These are phyloP conservation scores for Litoditis marina DNA, from an alignment of 2,888 invertebrate genomes.

Conservation along the genomic window DNA sequence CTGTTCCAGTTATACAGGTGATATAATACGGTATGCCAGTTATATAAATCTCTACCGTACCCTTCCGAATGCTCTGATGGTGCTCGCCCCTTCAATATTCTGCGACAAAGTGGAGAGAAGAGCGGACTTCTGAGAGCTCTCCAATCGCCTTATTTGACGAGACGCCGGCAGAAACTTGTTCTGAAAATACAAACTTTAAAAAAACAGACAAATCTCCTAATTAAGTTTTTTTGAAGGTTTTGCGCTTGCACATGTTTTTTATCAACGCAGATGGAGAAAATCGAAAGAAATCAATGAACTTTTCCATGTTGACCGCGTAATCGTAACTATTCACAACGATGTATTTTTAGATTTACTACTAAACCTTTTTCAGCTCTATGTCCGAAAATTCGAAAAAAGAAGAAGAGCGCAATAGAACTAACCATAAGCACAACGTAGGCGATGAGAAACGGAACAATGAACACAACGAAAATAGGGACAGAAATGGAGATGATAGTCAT, in stretches of 20 bases:
- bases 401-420: conserved; percentile 1
- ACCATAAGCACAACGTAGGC: conserved; percentile 39
- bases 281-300: too few relatives aligned
- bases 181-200: conserved; percentile 64
- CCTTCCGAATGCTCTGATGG: conserved; percentile 14
- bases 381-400: too few relatives aligned
- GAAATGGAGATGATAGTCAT: conserved; percentile 27
- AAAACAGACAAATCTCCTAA: neutral
- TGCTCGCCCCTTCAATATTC: conserved; percentile 22
- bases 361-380: too few relatives aligned
- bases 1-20: too few relatives aligned
- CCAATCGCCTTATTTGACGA: conserved; percentile 69
- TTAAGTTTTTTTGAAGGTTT: too few relatives aligned
- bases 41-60: neutral
- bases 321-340: too few relatives aligned
- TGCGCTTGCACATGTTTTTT: too few relatives aligned
- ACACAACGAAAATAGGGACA: conserved; percentile 29
- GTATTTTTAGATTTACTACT: too few relatives aligned
- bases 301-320: too few relatives aligned
- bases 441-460: conserved; percentile 38
- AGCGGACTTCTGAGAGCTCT: conserved; percentile 21
- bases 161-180: conserved; percentile 90
- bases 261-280: too few relatives aligned
- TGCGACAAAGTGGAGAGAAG: conserved; percentile 24
- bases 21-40: too few relatives aligned